Evolutionary conservation across 2,888 invertebrate species (phyloP).

Genomic region (Abrostola triplasia): DNA sequence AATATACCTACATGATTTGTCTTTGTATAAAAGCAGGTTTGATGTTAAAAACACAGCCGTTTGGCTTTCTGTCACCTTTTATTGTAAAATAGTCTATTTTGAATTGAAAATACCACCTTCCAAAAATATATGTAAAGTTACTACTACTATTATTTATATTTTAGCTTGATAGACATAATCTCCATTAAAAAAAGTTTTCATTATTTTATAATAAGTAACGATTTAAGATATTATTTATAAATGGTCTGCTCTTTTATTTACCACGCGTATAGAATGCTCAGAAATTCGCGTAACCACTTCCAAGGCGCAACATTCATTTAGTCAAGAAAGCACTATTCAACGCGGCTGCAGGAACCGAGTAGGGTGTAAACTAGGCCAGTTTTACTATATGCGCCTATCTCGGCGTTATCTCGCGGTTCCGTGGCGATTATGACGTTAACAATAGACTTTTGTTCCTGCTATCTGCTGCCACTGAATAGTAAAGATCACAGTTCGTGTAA

Average conservation of each 20-base stretch:
- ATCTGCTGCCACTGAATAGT: conserved; percentile 27
- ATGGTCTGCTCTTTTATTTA: neutral
- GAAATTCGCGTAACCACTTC: conserved; percentile 28
- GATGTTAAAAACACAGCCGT: no score
- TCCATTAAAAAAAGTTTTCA: no score
- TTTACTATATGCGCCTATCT: conserved; percentile 62
- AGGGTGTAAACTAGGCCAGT: conserved; percentile 71
- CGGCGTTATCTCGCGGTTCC: conserved; percentile 61
- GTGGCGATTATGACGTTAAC: conserved; percentile 71
- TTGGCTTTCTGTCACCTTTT: no score
- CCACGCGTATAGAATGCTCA: conserved; percentile 14
- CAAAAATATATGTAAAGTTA: no score
- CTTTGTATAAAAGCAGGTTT: no score
- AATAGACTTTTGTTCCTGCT: conserved; percentile 61
- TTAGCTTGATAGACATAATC: no score
- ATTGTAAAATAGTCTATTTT: no score
- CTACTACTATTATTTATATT: no score
- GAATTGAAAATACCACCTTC: no score
- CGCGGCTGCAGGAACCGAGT: conserved; percentile 50
- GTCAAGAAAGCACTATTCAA: conserved; percentile 61
- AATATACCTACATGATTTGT: no score
- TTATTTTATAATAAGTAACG: no score
- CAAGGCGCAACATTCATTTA: conserved; percentile 59
- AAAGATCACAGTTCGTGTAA: conserved; percentile 30
- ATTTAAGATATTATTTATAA: no score